Conservation (phyloP, 2,797 vertebrate genomes). For the Lophius americanus region DNA sequence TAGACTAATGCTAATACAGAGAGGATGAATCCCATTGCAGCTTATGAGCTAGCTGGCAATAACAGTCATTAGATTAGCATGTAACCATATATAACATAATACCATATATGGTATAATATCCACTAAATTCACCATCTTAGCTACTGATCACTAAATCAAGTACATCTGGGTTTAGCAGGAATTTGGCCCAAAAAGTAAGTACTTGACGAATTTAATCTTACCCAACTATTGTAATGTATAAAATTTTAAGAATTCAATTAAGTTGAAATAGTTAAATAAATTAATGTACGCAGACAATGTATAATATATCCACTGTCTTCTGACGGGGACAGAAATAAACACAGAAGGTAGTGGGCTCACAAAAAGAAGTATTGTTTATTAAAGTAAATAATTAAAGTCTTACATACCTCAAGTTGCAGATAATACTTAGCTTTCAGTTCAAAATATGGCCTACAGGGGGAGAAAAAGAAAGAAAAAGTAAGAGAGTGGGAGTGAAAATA, state of each 20-base stretch:
- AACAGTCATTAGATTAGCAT: no score
- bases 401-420: constrained; percentile 92
- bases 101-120: neutral
- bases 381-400: neutral
- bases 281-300: no score
- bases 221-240: neutral
- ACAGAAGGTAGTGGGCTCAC: no score
- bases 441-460: constrained; percentile 91
- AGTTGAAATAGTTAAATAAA: no score
- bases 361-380: no score
- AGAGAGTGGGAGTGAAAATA: constrained; percentile 31
- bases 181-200: neutral
- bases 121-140: neutral
- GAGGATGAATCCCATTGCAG: neutral
- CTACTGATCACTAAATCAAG: neutral
- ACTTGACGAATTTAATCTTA: neutral
- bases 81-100: no score
- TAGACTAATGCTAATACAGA: neutral
- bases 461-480: constrained; percentile 42
- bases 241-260: neutral
- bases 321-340: no score
- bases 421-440: constrained; percentile 98
- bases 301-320: no score
- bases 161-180: neutral
- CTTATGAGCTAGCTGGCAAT: neutral